Percentiles rank a stretch among this genome's conserved stretches.
These are phyloP conservation scores for Nomia melanderi DNA, from an alignment of 1,140 invertebrate species.

Conservation along the genomic window DNA sequence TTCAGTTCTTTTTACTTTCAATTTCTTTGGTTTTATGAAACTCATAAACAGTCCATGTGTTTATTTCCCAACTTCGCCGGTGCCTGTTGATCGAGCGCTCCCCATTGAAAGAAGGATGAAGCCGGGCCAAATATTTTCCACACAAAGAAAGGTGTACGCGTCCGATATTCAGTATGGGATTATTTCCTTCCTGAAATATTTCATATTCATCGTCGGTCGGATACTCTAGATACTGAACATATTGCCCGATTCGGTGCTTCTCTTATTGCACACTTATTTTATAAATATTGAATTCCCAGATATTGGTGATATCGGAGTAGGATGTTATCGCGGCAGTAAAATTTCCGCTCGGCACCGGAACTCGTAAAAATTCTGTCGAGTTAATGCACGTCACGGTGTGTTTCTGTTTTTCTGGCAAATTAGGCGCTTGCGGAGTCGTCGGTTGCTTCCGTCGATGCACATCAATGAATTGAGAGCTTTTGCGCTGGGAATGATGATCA, in stretches of 20 bases:
- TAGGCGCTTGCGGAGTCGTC: slow-evolving; percentile 6
- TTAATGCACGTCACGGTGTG: not conserved
- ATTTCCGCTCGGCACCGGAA: slow-evolving; percentile 27
- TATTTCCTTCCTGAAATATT: not conserved
- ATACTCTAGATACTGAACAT: not conserved
- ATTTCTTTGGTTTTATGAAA: no score
- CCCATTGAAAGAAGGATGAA: not conserved
- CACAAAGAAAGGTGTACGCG: not conserved
- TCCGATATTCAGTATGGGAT: not conserved
- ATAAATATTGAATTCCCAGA: slow-evolving; percentile 54
- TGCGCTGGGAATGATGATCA: slow-evolving; percentile 18
- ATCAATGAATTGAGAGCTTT: not conserved
- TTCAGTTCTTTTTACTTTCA: no score
- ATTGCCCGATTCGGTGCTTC: not conserved
- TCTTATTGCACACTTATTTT: slow-evolving; percentile 31
- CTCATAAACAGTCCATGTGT: not conserved
- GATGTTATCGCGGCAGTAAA: slow-evolving; percentile 53
- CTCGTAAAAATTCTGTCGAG: slow-evolving; percentile 49
- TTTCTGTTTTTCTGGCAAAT: slow-evolving; percentile 53
- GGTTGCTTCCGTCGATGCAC: not conserved
- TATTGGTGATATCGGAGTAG: slow-evolving; percentile 29
- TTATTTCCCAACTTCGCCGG: no score
- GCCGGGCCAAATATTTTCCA: not conserved
- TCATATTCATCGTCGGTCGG: slow-evolving; percentile 2
- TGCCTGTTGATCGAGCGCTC: not conserved